These are phyloP conservation scores for Crioceris asparagi DNA, from an alignment of 2,888 invertebrate genomes.

Conservation along the genomic window DNA sequence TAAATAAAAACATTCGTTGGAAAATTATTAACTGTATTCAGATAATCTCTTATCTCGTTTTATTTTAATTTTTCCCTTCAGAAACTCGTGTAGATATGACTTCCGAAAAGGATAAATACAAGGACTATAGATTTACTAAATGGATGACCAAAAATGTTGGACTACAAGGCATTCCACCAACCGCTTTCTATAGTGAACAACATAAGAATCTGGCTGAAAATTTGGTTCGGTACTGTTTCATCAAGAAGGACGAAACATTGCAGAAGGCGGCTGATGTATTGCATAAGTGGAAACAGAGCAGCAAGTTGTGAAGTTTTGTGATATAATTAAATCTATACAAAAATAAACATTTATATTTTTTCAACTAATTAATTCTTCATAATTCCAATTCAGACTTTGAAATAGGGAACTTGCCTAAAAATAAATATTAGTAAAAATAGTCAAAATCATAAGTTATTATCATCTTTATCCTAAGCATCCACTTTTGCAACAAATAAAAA, in stretches of 20 bases:
- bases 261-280: constrained; percentile 54
- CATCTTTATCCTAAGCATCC: too few relatives aligned
- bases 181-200: constrained; percentile 77
- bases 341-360: too few relatives aligned
- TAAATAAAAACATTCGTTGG: background rate
- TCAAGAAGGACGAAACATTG: constrained; percentile 76
- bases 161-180: constrained; percentile 86
- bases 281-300: constrained; percentile 43
- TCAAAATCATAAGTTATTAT: too few relatives aligned
- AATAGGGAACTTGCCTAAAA: too few relatives aligned
- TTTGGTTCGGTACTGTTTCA: constrained; percentile 87
- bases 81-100: constrained; percentile 57
- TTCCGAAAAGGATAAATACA: constrained; percentile 58
- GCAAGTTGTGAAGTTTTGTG: constrained; percentile 9
- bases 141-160: constrained; percentile 92
- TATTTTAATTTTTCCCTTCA: constrained; percentile 26
- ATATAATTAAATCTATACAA: too few relatives aligned
- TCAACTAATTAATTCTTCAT: too few relatives aligned
- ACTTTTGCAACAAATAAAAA: too few relatives aligned
- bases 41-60: background rate
- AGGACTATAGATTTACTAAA: constrained; percentile 88
- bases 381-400: too few relatives aligned
- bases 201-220: constrained; percentile 77
- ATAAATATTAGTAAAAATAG: too few relatives aligned
- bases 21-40: background rate